phyloP scores from a whole-genome alignment of 2,888 invertebrate species.

The Luffia ferchaultella region DNA sequence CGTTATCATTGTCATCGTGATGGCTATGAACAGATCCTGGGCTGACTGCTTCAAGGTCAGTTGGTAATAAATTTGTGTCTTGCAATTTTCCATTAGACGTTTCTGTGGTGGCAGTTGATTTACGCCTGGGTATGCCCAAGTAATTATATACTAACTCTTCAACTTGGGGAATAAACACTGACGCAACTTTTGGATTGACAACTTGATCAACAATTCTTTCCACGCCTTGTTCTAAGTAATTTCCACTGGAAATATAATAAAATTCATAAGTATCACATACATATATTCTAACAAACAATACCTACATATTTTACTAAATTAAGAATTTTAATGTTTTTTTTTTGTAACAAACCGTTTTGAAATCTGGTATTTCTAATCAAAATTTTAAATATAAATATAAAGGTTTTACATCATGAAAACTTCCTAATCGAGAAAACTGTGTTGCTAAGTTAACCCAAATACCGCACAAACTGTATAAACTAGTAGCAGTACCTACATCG shows the following conservation, averaged over 20 bases:
- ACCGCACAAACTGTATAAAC: too few species aligned
- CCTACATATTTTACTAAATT: too few species aligned
- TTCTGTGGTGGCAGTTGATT: slow-evolving; percentile 33
- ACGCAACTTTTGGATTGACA: slow-evolving; percentile 90
- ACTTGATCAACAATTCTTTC: slow-evolving; percentile 96
- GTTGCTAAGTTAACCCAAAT: too few species aligned
- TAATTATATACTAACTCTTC: slow-evolving; percentile 90
- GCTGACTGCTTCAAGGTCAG: slow-evolving; percentile 82
- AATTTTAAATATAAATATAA: too few species aligned
- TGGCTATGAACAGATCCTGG: slow-evolving; percentile 78
- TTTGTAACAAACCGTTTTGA: too few species aligned
- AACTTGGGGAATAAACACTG: slow-evolving; percentile 88
- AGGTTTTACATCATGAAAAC: too few species aligned
- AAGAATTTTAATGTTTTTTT: too few species aligned
- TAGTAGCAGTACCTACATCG: too few species aligned
- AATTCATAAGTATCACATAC: too few species aligned
- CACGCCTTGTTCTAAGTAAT: slow-evolving; percentile 89
- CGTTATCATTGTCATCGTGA: slow-evolving; percentile 33
- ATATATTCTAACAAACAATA: too few species aligned
- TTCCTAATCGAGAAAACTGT: too few species aligned
- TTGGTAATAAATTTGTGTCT: slow-evolving; percentile 72
- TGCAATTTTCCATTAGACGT: slow-evolving; percentile 37
- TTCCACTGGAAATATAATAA: slow-evolving; percentile 76
- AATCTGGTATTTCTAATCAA: too few species aligned
- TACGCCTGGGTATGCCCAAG: slow-evolving; percentile 81